Evolutionary conservation across 2,113 vertebrate species (phyloP).

Genomic region (Etheostoma spectabile): DNA sequence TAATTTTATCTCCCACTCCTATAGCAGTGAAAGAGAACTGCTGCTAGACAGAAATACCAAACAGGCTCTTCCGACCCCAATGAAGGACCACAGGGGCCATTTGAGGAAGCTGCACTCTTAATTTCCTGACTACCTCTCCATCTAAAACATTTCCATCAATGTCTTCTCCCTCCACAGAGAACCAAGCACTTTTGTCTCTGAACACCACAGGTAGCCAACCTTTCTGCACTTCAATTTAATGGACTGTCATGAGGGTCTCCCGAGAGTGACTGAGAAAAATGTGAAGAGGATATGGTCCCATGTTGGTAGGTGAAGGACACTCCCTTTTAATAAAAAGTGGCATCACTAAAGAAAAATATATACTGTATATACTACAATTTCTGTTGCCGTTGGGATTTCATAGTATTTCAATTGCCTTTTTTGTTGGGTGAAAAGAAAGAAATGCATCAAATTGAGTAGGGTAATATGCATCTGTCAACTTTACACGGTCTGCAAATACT

Average conservation of each 20-base stretch:
- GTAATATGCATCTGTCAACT: background rate
- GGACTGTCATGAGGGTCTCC: slow-evolving; percentile 53
- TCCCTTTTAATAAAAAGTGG: slow-evolving; percentile 1
- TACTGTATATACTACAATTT: background rate
- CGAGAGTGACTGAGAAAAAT: slow-evolving; percentile 45
- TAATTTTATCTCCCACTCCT: slow-evolving; percentile 70
- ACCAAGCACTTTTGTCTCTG: slow-evolving; percentile 43
- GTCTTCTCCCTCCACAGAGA: slow-evolving; percentile 52
- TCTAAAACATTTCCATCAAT: slow-evolving; percentile 62
- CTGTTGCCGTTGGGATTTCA: background rate
- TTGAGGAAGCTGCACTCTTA: slow-evolving; percentile 50
- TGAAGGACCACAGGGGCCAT: slow-evolving; percentile 46
- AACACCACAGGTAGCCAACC: slow-evolving; percentile 38
- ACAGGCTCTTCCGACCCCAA: slow-evolving; percentile 48
- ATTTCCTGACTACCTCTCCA: slow-evolving; percentile 50
- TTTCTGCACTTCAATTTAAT: slow-evolving; percentile 61
- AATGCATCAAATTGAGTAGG: background rate
- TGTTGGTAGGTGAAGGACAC: slow-evolving; percentile 14
- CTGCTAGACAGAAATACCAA: slow-evolving; percentile 69
- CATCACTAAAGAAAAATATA: background rate
- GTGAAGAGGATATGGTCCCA: slow-evolving; percentile 6
- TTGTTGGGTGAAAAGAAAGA: background rate
- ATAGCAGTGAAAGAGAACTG: slow-evolving; percentile 49
- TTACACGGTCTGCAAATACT: background rate
- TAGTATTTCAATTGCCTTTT: background rate